Evolutionary conservation across 2,113 vertebrate genomes (phyloP).

Genomic region (Pachycephala philippinensis): DNA sequence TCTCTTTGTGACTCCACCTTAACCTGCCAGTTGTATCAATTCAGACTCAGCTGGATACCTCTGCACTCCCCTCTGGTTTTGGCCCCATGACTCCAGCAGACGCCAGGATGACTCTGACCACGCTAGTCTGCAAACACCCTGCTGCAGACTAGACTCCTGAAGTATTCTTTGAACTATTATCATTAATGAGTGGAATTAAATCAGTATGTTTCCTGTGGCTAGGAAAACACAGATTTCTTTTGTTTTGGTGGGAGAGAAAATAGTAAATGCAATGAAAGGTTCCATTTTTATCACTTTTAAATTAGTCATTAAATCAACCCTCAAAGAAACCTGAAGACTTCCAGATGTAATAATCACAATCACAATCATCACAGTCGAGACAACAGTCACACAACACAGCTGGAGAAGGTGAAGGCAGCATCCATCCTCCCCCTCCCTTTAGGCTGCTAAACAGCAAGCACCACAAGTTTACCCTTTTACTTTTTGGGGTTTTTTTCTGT

Average conservation of each 20-base stretch:
- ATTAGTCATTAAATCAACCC: background rate
- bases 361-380: background rate
- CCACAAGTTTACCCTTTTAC: background rate
- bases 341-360: slow-evolving; percentile 9
- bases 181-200: slow-evolving; percentile 29
- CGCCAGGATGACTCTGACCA: background rate
- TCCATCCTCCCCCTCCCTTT: background rate
- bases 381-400: background rate
- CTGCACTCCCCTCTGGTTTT: background rate
- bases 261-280: background rate
- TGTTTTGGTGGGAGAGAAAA: background rate
- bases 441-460: background rate
- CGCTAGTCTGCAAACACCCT: background rate
- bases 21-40: background rate
- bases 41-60: background rate
- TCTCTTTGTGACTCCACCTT: slow-evolving; percentile 17
- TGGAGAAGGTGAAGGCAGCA: background rate
- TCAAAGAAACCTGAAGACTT: background rate
- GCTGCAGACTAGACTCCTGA: background rate
- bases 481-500: no score
- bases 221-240: slow-evolving; percentile 24
- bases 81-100: background rate
- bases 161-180: slow-evolving; percentile 39
- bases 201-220: background rate
- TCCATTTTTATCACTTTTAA: background rate